Evolutionary conservation across 1,140 invertebrate species (phyloP).

Genomic region (Drosophila tsacasi): DNA sequence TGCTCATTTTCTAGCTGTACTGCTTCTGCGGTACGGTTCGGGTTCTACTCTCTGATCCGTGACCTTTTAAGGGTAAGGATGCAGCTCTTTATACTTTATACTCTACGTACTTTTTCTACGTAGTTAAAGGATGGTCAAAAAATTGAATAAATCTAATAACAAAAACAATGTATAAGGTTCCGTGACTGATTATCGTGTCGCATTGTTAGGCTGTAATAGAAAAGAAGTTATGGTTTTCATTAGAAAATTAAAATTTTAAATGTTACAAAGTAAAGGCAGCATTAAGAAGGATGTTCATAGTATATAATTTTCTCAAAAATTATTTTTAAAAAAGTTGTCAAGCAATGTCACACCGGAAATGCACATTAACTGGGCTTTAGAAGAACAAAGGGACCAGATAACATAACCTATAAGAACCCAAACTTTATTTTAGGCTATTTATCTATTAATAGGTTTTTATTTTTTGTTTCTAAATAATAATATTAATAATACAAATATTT

Average conservation of each 20-base stretch:
- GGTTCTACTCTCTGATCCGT: not conserved
- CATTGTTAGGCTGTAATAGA: slow-evolving; percentile 31
- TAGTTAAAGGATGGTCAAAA: slow-evolving; percentile 6
- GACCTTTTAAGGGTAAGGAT: not conserved
- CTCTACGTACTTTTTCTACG: slow-evolving; percentile 14
- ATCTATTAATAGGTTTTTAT: too few relatives aligned
- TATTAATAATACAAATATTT: too few relatives aligned
- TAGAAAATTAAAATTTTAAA: too few relatives aligned
- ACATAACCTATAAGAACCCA: too few relatives aligned
- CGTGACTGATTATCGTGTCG: slow-evolving; percentile 52
- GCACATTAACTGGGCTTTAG: too few relatives aligned
- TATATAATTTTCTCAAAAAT: too few relatives aligned
- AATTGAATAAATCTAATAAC: slow-evolving; percentile 31
- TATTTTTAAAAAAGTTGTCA: too few relatives aligned
- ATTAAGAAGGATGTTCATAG: too few relatives aligned
- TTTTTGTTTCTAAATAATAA: too few relatives aligned
- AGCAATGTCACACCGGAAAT: too few relatives aligned
- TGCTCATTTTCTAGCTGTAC: slow-evolving; percentile 33
- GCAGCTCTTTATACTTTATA: not conserved
- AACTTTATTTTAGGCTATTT: too few relatives aligned
- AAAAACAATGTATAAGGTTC: slow-evolving; percentile 42
- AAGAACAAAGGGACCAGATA: too few relatives aligned
- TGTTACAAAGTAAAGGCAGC: not conserved
- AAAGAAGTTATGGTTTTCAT: not conserved
- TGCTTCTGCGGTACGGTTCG: slow-evolving; percentile 34